Evolutionary conservation across 2,797 vertebrate species (phyloP).

Genomic region (Monodelphis domestica): DNA sequence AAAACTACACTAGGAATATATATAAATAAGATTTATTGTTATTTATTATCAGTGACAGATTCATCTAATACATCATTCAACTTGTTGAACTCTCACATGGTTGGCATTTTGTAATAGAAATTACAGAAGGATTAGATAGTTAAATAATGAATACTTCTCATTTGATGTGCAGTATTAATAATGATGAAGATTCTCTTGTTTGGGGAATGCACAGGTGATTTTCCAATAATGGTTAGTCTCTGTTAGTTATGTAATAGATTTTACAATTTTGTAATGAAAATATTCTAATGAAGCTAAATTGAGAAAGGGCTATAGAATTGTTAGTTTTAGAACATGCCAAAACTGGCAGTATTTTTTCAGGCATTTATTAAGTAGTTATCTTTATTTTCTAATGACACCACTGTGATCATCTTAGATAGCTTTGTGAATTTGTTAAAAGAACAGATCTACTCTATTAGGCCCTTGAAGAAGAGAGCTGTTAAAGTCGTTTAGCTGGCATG

Average conservation of each 20-base stretch:
- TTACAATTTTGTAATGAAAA: slow-evolving; percentile 80
- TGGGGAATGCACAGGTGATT: slow-evolving; percentile 71
- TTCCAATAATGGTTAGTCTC: slow-evolving; percentile 82
- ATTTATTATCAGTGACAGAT: slow-evolving; percentile 75
- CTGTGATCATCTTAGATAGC: slow-evolving; percentile 55
- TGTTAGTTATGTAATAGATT: slow-evolving; percentile 80
- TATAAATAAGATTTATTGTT: slow-evolving; percentile 74
- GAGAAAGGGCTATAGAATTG: slow-evolving; percentile 71
- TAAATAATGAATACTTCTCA: slow-evolving; percentile 84
- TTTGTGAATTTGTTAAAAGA: slow-evolving; percentile 69
- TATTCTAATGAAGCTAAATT: slow-evolving; percentile 78
- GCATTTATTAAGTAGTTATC: slow-evolving; percentile 68
- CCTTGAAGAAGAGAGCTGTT: slow-evolving; percentile 25
- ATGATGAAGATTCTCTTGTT: slow-evolving; percentile 79
- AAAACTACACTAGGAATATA: slow-evolving; percentile 69
- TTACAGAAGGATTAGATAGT: slow-evolving; percentile 81
- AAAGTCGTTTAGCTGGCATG: slow-evolving; percentile 60
- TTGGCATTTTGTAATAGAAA: slow-evolving; percentile 82
- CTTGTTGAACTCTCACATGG: slow-evolving; percentile 74
- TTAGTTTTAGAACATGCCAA: slow-evolving; percentile 71
- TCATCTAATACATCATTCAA: slow-evolving; percentile 75
- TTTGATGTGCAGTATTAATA: slow-evolving; percentile 84
- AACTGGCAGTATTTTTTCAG: slow-evolving; percentile 64
- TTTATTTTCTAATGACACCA: slow-evolving; percentile 34
- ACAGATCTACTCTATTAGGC: slow-evolving; percentile 45